Conservation (phyloP, 2,113 vertebrate species). For the Elanus axillaris region DNA sequence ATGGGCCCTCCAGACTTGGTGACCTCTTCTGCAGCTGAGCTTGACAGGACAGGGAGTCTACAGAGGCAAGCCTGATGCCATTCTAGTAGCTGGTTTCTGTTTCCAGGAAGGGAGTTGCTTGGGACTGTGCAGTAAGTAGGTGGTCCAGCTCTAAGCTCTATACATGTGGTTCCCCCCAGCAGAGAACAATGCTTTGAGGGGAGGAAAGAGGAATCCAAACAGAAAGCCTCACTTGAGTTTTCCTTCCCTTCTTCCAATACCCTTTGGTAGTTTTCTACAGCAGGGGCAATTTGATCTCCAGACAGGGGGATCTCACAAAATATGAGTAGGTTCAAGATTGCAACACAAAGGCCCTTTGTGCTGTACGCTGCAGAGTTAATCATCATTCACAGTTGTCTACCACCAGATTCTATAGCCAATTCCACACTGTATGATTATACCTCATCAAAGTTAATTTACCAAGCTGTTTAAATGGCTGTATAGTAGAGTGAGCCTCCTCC, state of each 20-base stretch:
- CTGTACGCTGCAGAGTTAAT: background rate
- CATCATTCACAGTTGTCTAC: background rate
- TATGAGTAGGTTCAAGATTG: background rate
- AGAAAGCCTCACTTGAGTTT: background rate
- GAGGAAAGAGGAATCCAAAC: background rate
- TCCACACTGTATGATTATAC: background rate
- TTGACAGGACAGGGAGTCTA: fast-evolving
- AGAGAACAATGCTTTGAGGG: background rate
- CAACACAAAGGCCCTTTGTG: constrained; percentile 3
- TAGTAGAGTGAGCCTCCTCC: background rate
- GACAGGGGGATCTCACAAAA: background rate
- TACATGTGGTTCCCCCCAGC: background rate
- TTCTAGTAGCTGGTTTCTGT: background rate
- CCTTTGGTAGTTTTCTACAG: background rate
- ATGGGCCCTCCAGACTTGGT: background rate
- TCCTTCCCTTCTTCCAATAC: background rate
- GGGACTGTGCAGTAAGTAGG: background rate
- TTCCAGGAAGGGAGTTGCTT: background rate
- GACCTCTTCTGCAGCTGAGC: background rate
- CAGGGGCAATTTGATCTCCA: background rate
- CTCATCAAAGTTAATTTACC: constrained; percentile 23
- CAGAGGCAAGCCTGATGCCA: background rate
- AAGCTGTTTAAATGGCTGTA: background rate
- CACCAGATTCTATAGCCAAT: background rate
- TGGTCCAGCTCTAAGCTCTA: background rate